Conservation (phyloP, 35 echinoderm and acorn worm species). For the Apostichopus parvimensis region DNA sequence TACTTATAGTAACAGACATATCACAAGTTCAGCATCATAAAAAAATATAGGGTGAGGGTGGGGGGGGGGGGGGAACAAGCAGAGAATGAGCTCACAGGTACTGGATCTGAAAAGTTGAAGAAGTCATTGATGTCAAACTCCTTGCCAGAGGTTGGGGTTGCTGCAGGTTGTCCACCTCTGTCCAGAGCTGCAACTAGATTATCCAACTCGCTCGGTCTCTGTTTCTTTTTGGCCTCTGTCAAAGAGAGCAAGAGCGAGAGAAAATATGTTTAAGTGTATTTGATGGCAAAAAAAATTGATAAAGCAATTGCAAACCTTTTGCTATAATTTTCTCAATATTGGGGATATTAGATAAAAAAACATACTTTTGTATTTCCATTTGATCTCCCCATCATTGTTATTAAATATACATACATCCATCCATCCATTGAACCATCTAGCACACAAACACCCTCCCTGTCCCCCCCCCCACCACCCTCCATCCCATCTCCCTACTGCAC, state of each 20-base stretch:
- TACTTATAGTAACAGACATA: no score
- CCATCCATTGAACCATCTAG: no score
- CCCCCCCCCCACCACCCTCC: background rate
- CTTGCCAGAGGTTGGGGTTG: constrained; percentile 44
- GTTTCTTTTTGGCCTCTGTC: background rate
- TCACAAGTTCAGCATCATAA: no score
- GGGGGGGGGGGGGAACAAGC: background rate
- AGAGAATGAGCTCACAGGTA: constrained; percentile 59
- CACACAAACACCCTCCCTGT: background rate
- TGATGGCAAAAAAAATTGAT: no score
- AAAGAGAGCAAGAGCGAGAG: background rate
- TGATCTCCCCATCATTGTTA: no score
- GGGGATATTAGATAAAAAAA: no score
- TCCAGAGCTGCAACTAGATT: constrained; percentile 16
- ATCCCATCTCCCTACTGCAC: constrained; percentile 7
- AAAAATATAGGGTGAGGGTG: no score
- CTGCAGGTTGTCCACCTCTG: constrained; percentile 3
- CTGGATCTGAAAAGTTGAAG: constrained; percentile 85
- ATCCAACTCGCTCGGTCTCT: background rate
- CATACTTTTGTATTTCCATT: no score
- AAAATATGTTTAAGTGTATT: no score
- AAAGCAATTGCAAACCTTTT: no score
- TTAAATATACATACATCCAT: no score
- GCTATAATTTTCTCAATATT: no score
- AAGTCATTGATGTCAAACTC: constrained; percentile 97